These are phyloP conservation scores for Tor tambroides DNA, from an alignment of 2,113 vertebrate species.

Conservation along the genomic window DNA sequence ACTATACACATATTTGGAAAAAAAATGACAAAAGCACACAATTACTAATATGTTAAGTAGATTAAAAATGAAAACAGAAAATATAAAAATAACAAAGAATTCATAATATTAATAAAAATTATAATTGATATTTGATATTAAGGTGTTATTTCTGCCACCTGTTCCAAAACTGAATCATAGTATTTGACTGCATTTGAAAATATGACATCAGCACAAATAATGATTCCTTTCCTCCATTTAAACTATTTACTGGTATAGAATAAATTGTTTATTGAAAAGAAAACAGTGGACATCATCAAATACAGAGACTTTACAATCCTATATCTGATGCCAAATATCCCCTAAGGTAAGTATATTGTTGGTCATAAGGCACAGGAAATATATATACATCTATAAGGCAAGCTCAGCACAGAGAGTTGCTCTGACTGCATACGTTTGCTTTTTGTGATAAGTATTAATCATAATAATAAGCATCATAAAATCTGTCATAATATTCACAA, in stretches of 20 bases:
- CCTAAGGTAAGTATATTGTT: constrained; percentile 15
- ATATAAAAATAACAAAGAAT: too few relatives aligned
- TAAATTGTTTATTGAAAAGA: constrained; percentile 28
- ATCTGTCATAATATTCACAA: constrained; percentile 29
- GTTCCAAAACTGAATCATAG: neutral
- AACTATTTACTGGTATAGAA: neutral
- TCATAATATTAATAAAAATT: too few relatives aligned
- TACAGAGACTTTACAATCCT: constrained; percentile 20
- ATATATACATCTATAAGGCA: constrained; percentile 14
- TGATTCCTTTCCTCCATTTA: neutral
- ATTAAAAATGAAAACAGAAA: too few relatives aligned
- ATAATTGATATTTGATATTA: too few relatives aligned
- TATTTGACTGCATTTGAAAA: neutral
- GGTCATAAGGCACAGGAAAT: constrained; percentile 41
- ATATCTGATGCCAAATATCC: constrained; percentile 15
- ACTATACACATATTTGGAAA: too few relatives aligned
- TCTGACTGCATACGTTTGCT: constrained; percentile 4
- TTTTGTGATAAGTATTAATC: neutral
- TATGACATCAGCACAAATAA: neutral
- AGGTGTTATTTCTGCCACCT: too few relatives aligned
- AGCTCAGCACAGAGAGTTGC: neutral
- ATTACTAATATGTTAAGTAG: too few relatives aligned
- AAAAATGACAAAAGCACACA: too few relatives aligned
- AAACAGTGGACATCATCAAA: neutral
- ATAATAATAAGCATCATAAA: constrained; percentile 24